A percentile compares a stretch with the other conserved stretches of the same genome.
Evolutionary conservation across 2,888 invertebrate genomes (phyloP).

Genomic region (Sturmia bella): DNA sequence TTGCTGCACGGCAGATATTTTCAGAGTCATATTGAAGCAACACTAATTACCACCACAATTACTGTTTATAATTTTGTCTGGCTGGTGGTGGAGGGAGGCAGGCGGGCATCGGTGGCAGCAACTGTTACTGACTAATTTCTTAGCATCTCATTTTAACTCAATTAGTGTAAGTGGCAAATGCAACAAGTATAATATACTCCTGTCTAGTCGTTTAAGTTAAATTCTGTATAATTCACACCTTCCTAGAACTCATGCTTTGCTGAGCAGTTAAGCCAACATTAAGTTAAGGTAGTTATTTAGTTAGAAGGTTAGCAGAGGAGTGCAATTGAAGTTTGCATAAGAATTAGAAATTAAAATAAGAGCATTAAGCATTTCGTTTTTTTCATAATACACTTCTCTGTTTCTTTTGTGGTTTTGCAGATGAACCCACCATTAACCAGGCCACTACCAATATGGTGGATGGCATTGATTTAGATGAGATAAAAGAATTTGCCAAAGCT

Average conservation of each 20-base stretch:
- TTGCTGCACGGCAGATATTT: constrained; percentile 4
- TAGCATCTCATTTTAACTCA: constrained; percentile 44
- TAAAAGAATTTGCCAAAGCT: constrained; percentile 98
- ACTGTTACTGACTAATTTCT: constrained; percentile 29
- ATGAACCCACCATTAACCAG: constrained; percentile 96
- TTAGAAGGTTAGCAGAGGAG: background rate
- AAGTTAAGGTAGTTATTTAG: constrained; percentile 2
- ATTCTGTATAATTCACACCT: constrained; percentile 49
- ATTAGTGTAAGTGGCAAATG: constrained; percentile 45
- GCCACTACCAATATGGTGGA: constrained; percentile 97
- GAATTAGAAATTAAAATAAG: background rate
- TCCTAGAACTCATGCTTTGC: background rate
- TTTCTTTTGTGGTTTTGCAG: constrained; percentile 82
- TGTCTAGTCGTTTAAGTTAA: constrained; percentile 21
- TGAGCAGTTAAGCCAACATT: constrained; percentile 8
- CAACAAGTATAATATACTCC: constrained; percentile 28
- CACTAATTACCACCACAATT: constrained; percentile 78
- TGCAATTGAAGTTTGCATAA: too few species aligned
- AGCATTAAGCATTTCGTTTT: background rate
- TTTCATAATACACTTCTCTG: constrained; percentile 8
- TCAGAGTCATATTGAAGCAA: constrained; percentile 75
- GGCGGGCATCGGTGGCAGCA: constrained; percentile 8
- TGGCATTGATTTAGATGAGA: constrained; percentile 98
- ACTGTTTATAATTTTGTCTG: constrained; percentile 75
- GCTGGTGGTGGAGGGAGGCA: constrained; percentile 57